A percentile compares a stretch with the other conserved stretches of the same genome.
These are phyloP conservation scores for Yoshiicerus persimilis DNA, from an alignment of 1,140 invertebrate species.

Conservation along the genomic window DNA sequence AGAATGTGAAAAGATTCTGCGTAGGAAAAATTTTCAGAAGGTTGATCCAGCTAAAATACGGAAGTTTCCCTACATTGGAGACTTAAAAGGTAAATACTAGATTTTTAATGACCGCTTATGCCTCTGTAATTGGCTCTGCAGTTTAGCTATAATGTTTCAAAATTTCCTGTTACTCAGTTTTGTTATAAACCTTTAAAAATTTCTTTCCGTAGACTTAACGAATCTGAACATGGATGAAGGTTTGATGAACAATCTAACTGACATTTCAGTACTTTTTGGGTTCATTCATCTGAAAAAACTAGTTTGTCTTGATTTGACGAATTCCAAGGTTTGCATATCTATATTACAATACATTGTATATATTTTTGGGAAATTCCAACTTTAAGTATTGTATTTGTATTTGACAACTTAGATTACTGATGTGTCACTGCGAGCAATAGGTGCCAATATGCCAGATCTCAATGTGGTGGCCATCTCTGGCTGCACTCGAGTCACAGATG, in stretches of 20 bases:
- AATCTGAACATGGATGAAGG: slow-evolving; percentile 1
- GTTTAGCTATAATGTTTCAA: too few species aligned
- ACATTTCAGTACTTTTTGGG: neutral
- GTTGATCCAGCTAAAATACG: neutral
- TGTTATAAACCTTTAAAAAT: neutral
- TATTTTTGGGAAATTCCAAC: too few species aligned
- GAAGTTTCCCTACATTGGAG: neutral
- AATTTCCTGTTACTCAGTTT: neutral
- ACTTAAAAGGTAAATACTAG: neutral
- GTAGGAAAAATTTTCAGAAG: slow-evolving; percentile 2
- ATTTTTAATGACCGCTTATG: too few species aligned
- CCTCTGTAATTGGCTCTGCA: too few species aligned
- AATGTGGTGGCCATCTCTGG: neutral
- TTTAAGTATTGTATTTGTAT: neutral
- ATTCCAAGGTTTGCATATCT: neutral
- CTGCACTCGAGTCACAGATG: neutral
- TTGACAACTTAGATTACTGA: neutral
- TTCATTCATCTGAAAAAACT: neutral
- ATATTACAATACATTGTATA: too few species aligned
- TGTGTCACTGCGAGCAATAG: neutral
- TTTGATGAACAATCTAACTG: slow-evolving; percentile 1
- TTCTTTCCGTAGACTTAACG: neutral
- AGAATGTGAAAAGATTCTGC: neutral
- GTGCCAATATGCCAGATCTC: slow-evolving; percentile 17
- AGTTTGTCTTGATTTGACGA: neutral